Evolutionary conservation across 2,888 invertebrate species (phyloP).

Genomic region (Aethes cnicana): DNA sequence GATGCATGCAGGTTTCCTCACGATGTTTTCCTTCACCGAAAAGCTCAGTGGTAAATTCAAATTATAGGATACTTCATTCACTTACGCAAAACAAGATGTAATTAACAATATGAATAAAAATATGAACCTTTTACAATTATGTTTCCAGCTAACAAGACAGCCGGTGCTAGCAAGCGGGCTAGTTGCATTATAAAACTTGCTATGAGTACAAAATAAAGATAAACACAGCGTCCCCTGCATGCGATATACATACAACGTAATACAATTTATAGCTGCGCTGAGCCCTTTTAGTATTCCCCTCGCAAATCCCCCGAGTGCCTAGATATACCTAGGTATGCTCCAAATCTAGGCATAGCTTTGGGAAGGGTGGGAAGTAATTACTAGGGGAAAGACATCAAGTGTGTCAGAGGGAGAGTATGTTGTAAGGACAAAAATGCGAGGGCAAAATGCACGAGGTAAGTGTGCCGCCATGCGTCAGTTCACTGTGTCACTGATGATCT

Average conservation of each 20-base stretch:
- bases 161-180: conserved; percentile 10
- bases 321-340: conserved; percentile 71
- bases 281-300: conserved; percentile 77
- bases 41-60: too few relatives aligned
- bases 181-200: conserved; percentile 30
- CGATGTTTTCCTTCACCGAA: too few relatives aligned
- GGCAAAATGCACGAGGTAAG: conserved; percentile 72
- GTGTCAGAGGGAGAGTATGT: conserved; percentile 78
- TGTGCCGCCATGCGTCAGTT: conserved; percentile 76
- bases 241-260: conserved; percentile 21
- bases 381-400: conserved; percentile 75
- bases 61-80: too few relatives aligned
- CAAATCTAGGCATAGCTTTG: conserved; percentile 51
- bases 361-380: conserved; percentile 66
- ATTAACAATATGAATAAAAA: too few relatives aligned
- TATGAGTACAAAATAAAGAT: conserved; percentile 52
- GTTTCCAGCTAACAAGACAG: conserved; percentile 27
- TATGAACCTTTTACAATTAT: too few relatives aligned
- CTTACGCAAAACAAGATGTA: too few relatives aligned
- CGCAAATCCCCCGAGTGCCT: conserved; percentile 67
- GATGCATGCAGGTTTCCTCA: too few relatives aligned
- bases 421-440: conserved; percentile 78
- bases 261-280: conserved; percentile 49
- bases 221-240: conserved; percentile 44
- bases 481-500: conserved; percentile 80